Conservation (phyloP, 92 coral and sea anemone genomes). For the Heliopora coerulea region DNA sequence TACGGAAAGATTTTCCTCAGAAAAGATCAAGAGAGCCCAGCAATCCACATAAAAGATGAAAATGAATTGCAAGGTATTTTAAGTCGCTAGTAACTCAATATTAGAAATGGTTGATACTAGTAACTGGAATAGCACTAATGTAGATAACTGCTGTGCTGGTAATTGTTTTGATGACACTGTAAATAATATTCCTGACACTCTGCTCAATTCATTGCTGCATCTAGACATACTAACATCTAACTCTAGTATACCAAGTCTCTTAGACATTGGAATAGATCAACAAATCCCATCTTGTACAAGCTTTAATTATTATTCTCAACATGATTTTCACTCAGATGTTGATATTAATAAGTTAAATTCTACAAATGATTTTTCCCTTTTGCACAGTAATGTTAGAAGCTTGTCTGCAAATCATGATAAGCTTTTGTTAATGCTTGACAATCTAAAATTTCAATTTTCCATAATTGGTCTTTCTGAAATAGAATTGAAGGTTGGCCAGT, state of each 20-base stretch:
- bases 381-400: neutral
- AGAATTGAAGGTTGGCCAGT: neutral
- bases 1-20: slow-evolving; percentile 52
- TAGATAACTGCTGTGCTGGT: no score
- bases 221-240: slow-evolving; percentile 44
- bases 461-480: neutral
- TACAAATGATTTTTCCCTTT: neutral
- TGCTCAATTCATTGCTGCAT: slow-evolving; percentile 47
- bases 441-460: neutral
- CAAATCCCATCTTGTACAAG: no score
- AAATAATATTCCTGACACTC: slow-evolving; percentile 21
- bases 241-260: slow-evolving; percentile 44
- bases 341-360: neutral
- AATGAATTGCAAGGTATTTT: slow-evolving; percentile 18
- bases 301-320: no score
- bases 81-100: slow-evolving; percentile 2
- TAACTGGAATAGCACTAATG: slow-evolving; percentile 1
- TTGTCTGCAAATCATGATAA: neutral
- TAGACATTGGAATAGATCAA: slow-evolving; percentile 45
- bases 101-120: no score
- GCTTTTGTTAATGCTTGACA: neutral
- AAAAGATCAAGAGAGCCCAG: slow-evolving; percentile 35
- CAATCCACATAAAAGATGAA: slow-evolving; percentile 2
- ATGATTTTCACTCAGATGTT: neutral
- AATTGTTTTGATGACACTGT: no score